These are phyloP conservation scores for Melieria crassipennis DNA, from an alignment of 2,888 invertebrate genomes.

Conservation along the genomic window DNA sequence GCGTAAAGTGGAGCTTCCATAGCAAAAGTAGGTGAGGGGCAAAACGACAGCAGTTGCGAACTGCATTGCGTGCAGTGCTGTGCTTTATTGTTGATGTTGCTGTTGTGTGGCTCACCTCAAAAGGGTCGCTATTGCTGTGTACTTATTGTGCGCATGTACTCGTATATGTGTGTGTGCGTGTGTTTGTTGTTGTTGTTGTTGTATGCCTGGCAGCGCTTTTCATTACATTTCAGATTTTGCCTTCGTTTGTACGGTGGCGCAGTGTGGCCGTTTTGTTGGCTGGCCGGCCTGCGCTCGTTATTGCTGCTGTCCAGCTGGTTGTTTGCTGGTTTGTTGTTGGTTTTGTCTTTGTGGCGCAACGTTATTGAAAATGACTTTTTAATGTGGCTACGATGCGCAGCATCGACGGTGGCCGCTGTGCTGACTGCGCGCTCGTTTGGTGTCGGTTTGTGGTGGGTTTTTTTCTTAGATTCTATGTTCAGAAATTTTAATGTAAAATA, in stretches of 20 bases:
- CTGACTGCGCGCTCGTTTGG: background rate
- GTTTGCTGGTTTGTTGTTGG: too few species aligned
- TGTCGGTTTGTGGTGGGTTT: too few species aligned
- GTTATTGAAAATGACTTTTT: slow-evolving; percentile 16
- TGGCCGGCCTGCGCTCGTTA: too few species aligned
- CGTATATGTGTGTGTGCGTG: background rate
- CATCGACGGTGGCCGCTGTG: background rate
- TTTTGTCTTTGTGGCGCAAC: background rate
- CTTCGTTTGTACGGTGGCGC: background rate
- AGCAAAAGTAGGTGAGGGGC: too few species aligned
- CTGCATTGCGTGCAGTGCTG: background rate
- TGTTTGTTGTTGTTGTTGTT: background rate
- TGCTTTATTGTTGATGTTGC: background rate
- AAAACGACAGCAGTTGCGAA: background rate
- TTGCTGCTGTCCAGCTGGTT: too few species aligned
- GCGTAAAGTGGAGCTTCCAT: too few species aligned
- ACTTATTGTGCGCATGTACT: background rate
- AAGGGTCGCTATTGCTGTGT: background rate
- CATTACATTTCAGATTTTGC: slow-evolving; percentile 5
- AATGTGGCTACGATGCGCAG: background rate
- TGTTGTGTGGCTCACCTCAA: background rate
- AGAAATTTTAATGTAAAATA: too few species aligned
- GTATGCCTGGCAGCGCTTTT: background rate
- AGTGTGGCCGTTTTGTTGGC: too few species aligned
- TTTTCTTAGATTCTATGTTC: too few species aligned